Evolutionary conservation across 1,140 invertebrate genomes (phyloP).

Genomic region (Diachasma alloeum): DNA sequence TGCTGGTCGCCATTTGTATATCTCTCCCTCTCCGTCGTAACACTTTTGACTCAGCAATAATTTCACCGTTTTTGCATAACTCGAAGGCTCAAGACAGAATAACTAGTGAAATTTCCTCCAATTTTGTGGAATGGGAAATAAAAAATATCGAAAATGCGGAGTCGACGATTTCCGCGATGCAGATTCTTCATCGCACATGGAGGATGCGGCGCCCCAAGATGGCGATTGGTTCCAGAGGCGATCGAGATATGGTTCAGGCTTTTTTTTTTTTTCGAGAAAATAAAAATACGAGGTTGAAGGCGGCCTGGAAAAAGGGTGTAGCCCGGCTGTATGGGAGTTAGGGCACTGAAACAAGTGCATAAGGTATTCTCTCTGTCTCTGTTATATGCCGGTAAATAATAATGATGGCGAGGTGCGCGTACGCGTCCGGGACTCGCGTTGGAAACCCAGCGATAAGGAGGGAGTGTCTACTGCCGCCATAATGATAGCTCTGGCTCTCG

Average conservation of each 20-base stretch:
- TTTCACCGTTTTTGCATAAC: not conserved
- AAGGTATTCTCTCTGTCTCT: not conserved
- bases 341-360: not conserved
- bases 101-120: not conserved
- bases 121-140: too few species aligned
- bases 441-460: conserved; percentile 62
- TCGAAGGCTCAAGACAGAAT: not conserved
- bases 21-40: not conserved
- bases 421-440: conserved; percentile 45
- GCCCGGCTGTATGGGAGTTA: not conserved
- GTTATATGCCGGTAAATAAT: conserved; percentile 49
- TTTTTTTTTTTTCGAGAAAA: not conserved
- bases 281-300: not conserved
- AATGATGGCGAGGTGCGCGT: conserved; percentile 53
- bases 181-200: not conserved
- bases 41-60: not conserved
- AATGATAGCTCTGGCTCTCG: conserved; percentile 57
- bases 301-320: not conserved
- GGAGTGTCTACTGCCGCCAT: conserved; percentile 62
- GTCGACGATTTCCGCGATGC: not conserved
- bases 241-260: conserved; percentile 3
- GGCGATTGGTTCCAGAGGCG: not conserved
- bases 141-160: not conserved
- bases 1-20: not conserved
- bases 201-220: not conserved